Evolutionary conservation across 2,113 vertebrate genomes (phyloP).

Genomic region (Tetrax tetrax): DNA sequence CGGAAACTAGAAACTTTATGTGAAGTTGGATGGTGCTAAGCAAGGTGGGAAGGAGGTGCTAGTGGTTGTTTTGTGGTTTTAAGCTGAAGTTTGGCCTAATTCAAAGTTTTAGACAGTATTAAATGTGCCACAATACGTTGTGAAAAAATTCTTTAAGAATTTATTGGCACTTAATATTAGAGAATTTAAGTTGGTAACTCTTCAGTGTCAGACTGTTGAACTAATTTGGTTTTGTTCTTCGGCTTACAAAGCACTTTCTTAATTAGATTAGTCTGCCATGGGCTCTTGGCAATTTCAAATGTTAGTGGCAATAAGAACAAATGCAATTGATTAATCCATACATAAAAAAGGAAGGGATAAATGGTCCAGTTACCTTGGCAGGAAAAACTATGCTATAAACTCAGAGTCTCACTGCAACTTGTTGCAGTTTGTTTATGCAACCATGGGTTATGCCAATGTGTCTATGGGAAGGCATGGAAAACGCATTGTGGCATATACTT

Average conservation of each 20-base stretch:
- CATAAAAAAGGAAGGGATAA: background rate
- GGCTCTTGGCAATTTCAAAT: background rate
- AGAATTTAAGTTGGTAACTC: background rate
- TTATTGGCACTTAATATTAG: background rate
- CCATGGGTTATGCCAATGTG: background rate
- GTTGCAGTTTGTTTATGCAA: background rate
- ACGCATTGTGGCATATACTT: background rate
- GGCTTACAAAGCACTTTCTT: slow-evolving; percentile 50
- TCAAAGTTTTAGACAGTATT: background rate
- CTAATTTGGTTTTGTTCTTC: slow-evolving; percentile 26
- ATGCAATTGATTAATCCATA: slow-evolving; percentile 54
- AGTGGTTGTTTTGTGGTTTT: background rate
- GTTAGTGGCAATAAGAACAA: slow-evolving; percentile 34
- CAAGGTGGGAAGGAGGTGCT: background rate
- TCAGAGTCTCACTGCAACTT: background rate
- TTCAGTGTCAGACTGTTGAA: slow-evolving; percentile 13
- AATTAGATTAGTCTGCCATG: slow-evolving; percentile 51
- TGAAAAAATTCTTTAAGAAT: background rate
- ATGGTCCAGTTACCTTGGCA: background rate
- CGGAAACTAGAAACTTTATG: background rate
- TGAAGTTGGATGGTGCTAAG: background rate
- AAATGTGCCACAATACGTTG: background rate
- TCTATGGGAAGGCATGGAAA: background rate
- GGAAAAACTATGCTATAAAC: background rate
- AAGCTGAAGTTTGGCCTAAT: background rate